Conservation (phyloP, 1,140 invertebrate genomes). For the Drosophila ohnishii region DNA sequence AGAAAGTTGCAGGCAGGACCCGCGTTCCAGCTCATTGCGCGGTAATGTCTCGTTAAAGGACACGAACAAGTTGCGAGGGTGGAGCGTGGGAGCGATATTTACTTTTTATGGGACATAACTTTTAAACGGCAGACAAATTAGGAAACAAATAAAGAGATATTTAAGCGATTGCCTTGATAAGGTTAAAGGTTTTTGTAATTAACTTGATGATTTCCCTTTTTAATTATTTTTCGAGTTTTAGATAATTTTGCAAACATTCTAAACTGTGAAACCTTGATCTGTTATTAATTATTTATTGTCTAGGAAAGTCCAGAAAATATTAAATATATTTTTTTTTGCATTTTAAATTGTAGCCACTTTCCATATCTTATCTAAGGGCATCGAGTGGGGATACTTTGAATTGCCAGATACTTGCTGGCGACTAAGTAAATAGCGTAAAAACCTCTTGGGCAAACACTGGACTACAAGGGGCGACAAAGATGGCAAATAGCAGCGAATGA, state of each 20-base stretch:
- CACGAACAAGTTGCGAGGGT: conserved; percentile 21
- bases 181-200: conserved; percentile 12
- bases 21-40: conserved; percentile 66
- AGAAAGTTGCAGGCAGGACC: conserved; percentile 3
- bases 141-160: neutral
- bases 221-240: no score
- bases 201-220: conserved; percentile 11
- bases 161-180: conserved; percentile 16
- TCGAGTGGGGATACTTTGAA: conserved; percentile 28
- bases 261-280: neutral
- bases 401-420: conserved; percentile 38
- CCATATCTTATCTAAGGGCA: conserved; percentile 47
- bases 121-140: conserved; percentile 34
- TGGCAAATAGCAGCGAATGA: conserved; percentile 57
- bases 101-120: conserved; percentile 33
- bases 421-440: conserved; percentile 65
- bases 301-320: no score
- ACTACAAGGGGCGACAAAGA: conserved; percentile 15
- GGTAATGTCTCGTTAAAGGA: conserved; percentile 64
- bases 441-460: conserved; percentile 54
- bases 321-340: neutral
- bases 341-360: neutral
- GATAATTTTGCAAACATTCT: neutral
- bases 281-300: neutral
- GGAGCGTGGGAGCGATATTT: conserved; percentile 65